Percentiles rank a stretch among this genome's conserved stretches.
These are phyloP conservation scores for Phengaris arion DNA, from an alignment of 2,888 invertebrate genomes.

Conservation along the genomic window DNA sequence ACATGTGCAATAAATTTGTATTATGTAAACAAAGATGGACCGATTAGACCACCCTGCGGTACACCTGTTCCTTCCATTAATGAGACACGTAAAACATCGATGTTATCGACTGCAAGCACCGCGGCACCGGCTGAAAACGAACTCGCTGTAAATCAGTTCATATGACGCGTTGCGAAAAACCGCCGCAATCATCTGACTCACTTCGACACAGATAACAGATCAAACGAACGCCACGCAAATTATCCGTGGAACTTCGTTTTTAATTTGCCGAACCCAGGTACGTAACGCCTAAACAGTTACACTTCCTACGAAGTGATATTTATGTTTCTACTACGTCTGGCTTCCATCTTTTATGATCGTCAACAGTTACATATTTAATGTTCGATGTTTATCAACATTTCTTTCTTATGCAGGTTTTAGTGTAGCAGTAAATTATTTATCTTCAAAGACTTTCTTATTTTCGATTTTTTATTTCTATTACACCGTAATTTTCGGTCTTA, in stretches of 20 bases:
- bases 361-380: slow-evolving; percentile 80
- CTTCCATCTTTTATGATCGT: slow-evolving; percentile 74
- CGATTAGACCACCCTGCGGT: slow-evolving; percentile 69
- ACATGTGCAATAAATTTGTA: slow-evolving; percentile 72
- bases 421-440: slow-evolving; percentile 76
- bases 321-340: slow-evolving; percentile 69
- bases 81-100: slow-evolving; percentile 54
- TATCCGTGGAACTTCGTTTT: slow-evolving; percentile 65
- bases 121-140: slow-evolving; percentile 31
- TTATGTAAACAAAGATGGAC: slow-evolving; percentile 70
- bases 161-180: slow-evolving; percentile 68
- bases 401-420: slow-evolving; percentile 79
- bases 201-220: slow-evolving; percentile 53
- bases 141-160: slow-evolving; percentile 60
- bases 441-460: slow-evolving; percentile 77
- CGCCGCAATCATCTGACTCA: slow-evolving; percentile 55
- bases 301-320: slow-evolving; percentile 73
- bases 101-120: slow-evolving; percentile 51
- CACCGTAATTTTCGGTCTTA: slow-evolving; percentile 53
- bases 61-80: slow-evolving; percentile 76
- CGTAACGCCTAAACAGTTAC: slow-evolving; percentile 60
- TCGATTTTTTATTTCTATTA: slow-evolving; percentile 71
- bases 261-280: slow-evolving; percentile 61
- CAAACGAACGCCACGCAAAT: slow-evolving; percentile 65
- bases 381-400: slow-evolving; percentile 80